A percentile compares a stretch with the other conserved stretches of the same genome.
Conservation (phyloP, 2,113 vertebrate genomes). For the Kryptolebias marmoratus region DNA sequence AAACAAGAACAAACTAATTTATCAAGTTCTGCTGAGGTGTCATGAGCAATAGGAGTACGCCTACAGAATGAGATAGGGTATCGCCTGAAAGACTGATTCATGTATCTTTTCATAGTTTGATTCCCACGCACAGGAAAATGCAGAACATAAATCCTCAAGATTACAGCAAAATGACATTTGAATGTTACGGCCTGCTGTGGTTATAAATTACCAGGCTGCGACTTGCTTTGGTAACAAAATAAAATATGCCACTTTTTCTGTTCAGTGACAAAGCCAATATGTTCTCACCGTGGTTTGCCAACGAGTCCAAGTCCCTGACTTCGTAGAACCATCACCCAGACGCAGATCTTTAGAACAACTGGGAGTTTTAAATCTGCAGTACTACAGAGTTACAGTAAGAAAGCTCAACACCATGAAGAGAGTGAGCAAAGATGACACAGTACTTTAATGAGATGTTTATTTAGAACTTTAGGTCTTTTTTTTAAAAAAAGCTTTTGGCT, state of each 20-base stretch:
- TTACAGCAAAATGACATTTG: conserved; percentile 26
- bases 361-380: neutral
- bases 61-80: neutral
- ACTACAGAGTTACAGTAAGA: neutral
- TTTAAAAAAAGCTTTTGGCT: conserved; percentile 25
- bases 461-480: conserved; percentile 18
- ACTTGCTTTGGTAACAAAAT: conserved; percentile 22
- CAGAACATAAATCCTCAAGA: conserved; percentile 30
- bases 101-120: conserved; percentile 7
- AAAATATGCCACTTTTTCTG: conserved; percentile 6
- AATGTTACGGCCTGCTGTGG: conserved; percentile 16
- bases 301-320: neutral
- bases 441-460: neutral
- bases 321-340: neutral
- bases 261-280: conserved; percentile 8
- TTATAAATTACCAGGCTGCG: conserved; percentile 40
- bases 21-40: conserved; percentile 5
- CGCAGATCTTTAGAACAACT: neutral
- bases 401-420: neutral
- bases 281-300: conserved; percentile 6
- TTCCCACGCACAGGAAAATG: neutral
- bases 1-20: conserved; percentile 12
- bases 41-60: neutral
- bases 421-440: neutral
- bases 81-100: neutral